Conservation (phyloP, 2,888 invertebrate genomes). For the Lasiommata megera region DNA sequence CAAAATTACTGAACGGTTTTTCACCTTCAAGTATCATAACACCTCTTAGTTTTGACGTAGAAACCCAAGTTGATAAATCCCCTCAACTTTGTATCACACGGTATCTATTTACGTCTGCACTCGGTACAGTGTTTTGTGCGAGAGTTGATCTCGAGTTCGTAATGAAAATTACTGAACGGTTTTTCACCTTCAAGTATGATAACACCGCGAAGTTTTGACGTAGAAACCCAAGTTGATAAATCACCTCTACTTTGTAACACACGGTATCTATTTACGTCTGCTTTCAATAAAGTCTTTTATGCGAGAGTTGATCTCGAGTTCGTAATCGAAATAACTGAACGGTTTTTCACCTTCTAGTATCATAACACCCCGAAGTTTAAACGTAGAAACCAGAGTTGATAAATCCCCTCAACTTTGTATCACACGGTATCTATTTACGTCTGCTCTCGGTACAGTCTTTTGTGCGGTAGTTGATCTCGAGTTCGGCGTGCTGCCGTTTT, state of each 20-base stretch:
- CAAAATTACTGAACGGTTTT: too few species aligned
- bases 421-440: constrained; percentile 4
- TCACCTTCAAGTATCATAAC: too few species aligned
- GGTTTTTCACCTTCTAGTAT: too few species aligned
- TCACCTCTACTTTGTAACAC: constrained; percentile 9
- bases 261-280: constrained; percentile 2
- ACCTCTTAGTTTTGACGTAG: neutral
- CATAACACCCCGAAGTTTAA: too few species aligned
- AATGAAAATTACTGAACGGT: neutral
- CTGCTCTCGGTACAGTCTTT: neutral
- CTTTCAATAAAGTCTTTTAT: neutral
- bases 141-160: too few species aligned
- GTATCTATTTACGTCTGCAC: too few species aligned
- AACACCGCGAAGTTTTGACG: neutral
- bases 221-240: constrained; percentile 5
- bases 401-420: constrained; percentile 8
- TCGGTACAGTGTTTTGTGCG: too few species aligned
- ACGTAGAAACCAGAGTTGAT: constrained; percentile 3
- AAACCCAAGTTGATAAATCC: too few species aligned
- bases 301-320: constrained; percentile 24
- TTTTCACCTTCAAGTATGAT: neutral
- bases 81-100: too few species aligned
- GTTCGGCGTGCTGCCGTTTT: constrained; percentile 25
- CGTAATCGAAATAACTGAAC: too few species aligned
- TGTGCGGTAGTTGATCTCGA: constrained; percentile 21